phyloP scores from a whole-genome alignment of 2,113 vertebrate species.

The Illadopsis cleaveri region DNA sequence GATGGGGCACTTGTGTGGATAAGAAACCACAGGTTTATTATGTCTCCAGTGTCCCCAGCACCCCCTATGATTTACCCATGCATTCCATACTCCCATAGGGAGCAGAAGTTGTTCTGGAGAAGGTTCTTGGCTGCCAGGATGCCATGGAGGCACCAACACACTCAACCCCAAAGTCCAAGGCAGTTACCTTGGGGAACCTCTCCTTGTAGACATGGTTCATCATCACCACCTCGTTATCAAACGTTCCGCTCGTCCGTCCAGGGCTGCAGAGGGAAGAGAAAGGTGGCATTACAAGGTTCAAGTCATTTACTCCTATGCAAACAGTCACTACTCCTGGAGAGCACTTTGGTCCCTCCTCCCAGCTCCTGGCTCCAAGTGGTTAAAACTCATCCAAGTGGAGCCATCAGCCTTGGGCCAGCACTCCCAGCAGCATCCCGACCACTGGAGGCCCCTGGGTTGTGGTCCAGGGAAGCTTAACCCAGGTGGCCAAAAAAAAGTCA shows the following conservation, averaged over 20 bases:
- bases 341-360: not conserved
- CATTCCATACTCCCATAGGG: not conserved
- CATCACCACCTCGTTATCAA: constrained; percentile 97
- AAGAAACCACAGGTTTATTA: not conserved
- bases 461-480: not conserved
- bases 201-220: constrained; percentile 99
- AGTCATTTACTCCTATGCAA: not conserved
- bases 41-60: not conserved
- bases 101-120: not conserved
- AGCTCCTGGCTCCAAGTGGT: not conserved
- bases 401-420: not conserved
- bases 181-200: constrained; percentile 91
- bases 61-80: not conserved
- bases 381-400: not conserved
- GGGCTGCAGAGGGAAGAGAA: constrained; percentile 76
- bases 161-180: not conserved
- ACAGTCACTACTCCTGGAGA: not conserved
- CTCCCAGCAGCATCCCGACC: not conserved
- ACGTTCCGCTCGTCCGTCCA: constrained; percentile 84
- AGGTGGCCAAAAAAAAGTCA: not conserved
- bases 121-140: not conserved
- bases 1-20: not conserved
- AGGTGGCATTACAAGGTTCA: rapidly evolving
- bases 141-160: rapidly evolving
- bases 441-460: not conserved